These are phyloP conservation scores for Iguana delicatissima DNA, from an alignment of 2,797 vertebrate genomes.

Conservation along the genomic window DNA sequence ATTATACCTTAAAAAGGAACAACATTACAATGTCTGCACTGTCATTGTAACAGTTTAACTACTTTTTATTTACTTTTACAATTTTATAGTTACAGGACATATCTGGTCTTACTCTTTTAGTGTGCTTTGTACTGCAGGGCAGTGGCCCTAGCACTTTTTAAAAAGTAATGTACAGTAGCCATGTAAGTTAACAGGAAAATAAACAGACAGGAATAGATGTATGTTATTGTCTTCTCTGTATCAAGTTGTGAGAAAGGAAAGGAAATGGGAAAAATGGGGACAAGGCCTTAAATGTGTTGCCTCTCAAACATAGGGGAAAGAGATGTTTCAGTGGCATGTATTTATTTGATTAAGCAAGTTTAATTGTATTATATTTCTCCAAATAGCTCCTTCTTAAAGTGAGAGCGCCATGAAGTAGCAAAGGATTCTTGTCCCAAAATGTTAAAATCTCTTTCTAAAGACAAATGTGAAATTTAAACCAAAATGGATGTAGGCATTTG, in stretches of 20 bases:
- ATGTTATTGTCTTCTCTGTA: slow-evolving; percentile 1
- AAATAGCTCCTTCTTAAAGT: slow-evolving; percentile 29
- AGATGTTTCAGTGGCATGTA: slow-evolving; percentile 11
- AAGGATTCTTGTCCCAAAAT: background rate
- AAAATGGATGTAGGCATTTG: slow-evolving; percentile 9
- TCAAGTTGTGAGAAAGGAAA: background rate
- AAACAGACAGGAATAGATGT: background rate
- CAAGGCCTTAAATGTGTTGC: slow-evolving; percentile 15
- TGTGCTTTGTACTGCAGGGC: too few species aligned
- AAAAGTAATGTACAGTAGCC: too few species aligned
- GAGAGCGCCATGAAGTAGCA: background rate
- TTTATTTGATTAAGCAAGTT: background rate
- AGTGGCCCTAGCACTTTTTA: too few species aligned
- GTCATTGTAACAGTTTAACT: too few species aligned
- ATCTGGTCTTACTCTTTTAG: too few species aligned
- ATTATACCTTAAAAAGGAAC: too few species aligned
- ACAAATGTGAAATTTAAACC: slow-evolving; percentile 15
- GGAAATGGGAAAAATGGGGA: slow-evolving; percentile 21
- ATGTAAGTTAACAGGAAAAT: too few species aligned
- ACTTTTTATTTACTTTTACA: too few species aligned
- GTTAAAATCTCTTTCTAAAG: slow-evolving; percentile 5
- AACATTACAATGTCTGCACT: too few species aligned
- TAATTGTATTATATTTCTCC: slow-evolving; percentile 35
- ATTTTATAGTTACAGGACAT: too few species aligned
- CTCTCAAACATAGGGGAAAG: background rate